Evolutionary conservation across 2,797 vertebrate genomes (phyloP).

Genomic region (Chelonia mydas): DNA sequence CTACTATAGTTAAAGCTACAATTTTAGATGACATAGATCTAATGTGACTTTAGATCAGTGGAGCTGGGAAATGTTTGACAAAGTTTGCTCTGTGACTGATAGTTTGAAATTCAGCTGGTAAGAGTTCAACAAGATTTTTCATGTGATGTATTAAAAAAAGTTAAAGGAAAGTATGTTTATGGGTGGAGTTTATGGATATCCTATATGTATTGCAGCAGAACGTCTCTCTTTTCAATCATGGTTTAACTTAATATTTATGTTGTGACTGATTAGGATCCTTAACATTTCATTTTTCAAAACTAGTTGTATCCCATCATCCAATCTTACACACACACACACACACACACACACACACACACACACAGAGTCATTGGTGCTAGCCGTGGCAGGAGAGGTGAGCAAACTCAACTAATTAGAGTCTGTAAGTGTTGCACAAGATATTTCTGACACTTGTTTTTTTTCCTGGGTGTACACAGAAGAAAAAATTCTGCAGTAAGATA

Average conservation of each 20-base stretch:
- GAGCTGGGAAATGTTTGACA: background rate
- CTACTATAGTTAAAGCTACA: background rate
- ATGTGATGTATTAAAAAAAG: background rate
- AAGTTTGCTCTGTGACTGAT: background rate
- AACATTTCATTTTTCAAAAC: background rate
- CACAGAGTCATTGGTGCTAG: background rate
- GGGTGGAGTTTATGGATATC: no score
- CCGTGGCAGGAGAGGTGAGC: background rate
- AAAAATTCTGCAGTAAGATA: background rate
- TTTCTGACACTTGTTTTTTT: background rate
- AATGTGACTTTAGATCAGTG: constrained; percentile 13
- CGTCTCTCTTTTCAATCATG: background rate
- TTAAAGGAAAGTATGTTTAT: background rate
- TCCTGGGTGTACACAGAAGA: background rate
- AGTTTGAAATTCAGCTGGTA: background rate
- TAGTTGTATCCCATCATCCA: background rate
- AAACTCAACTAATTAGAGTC: background rate
- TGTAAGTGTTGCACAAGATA: background rate
- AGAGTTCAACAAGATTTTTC: background rate
- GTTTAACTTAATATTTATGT: background rate
- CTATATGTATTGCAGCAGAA: background rate
- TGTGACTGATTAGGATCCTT: background rate
- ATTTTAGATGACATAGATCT: background rate
- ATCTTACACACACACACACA: background rate
- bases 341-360: constrained; percentile 7